Evolutionary conservation across 2,113 vertebrate species (phyloP), one percentile per base, ranked within the genome.

Genomic region (Ivindomyrus marchei): DNA sequence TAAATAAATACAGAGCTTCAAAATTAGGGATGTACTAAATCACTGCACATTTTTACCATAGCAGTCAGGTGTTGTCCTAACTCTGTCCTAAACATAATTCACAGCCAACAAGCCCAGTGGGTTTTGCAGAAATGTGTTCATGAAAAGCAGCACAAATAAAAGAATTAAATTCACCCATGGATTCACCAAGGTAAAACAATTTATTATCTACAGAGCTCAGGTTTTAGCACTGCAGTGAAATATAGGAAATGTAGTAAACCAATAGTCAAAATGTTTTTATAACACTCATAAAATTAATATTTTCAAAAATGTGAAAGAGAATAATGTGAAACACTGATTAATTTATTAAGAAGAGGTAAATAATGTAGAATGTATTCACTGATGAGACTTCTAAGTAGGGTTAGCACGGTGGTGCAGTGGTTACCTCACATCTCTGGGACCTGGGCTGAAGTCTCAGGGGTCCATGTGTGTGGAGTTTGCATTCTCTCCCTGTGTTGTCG

Each of bases 1-100:
- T 96, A 96, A 96, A 94, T 97, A 96, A 97, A 89, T 95, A 95
- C 94, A 88, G 94, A 96, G 94, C 94, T 93, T 95, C 95, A 97
- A 97, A 97, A 95, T 36, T 93, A 95, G 96, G 95, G 97, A 93
- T 90, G 97, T 94, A 96, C 95, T 95, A 95, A 94, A 94, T 96
- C 94, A 94, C 94, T 93, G 94, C 94, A 95, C 95, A 50, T 89
- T 89, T 36, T 77, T 19, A 77, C 93, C 93, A 92, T 95, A 94
- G 93, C 94, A 93, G 92, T 92, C 94, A 92, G 94, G 94, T 96
- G 95, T 95, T 94, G 96, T 96, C 95, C 95, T 90, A 90, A 96
- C 96, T 95, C 95, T 91, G 93, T 93, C 94, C 90, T 92, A 93
- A 93, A 92, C 89, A 89, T 91, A 90, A 93, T 70, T 77, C 56